Evolutionary conservation across 35 echinoderm and acorn worm species (phyloP).

Genomic region (Stichopus chloronotus): DNA sequence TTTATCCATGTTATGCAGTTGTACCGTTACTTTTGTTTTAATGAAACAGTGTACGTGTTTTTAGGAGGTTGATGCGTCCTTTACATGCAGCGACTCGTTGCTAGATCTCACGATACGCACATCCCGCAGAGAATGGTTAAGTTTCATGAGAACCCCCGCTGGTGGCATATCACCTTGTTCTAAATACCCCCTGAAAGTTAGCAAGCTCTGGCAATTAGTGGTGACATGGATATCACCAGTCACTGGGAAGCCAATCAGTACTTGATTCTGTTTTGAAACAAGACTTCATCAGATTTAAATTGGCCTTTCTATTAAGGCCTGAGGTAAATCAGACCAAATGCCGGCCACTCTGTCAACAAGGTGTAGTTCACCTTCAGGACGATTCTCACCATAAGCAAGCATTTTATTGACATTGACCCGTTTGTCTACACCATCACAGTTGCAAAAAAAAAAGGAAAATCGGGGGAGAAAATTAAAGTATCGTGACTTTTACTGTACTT

Average conservation of each 20-base stretch:
- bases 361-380: slow-evolving; percentile 7
- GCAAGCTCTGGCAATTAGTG: slow-evolving; percentile 36
- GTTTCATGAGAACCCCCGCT: background rate
- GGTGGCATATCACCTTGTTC: slow-evolving; percentile 44
- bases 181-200: slow-evolving; percentile 47
- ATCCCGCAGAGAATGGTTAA: background rate
- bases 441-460: too few relatives aligned
- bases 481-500: too few relatives aligned
- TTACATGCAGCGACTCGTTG: background rate
- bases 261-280: slow-evolving; percentile 39
- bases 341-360: background rate
- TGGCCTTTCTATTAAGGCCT: background rate
- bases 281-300: slow-evolving; percentile 26
- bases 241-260: slow-evolving; percentile 32
- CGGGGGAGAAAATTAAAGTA: too few relatives aligned
- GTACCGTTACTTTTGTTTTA: too few relatives aligned
- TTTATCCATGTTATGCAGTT: too few relatives aligned
- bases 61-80: too few relatives aligned
- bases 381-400: too few relatives aligned
- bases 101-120: background rate
- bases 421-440: too few relatives aligned
- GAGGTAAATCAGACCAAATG: background rate
- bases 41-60: too few relatives aligned
- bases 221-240: slow-evolving; percentile 33
- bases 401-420: too few relatives aligned